Evolutionary conservation across 2,888 invertebrate genomes (phyloP).

Genomic region (Margaritifera margaritifera): DNA sequence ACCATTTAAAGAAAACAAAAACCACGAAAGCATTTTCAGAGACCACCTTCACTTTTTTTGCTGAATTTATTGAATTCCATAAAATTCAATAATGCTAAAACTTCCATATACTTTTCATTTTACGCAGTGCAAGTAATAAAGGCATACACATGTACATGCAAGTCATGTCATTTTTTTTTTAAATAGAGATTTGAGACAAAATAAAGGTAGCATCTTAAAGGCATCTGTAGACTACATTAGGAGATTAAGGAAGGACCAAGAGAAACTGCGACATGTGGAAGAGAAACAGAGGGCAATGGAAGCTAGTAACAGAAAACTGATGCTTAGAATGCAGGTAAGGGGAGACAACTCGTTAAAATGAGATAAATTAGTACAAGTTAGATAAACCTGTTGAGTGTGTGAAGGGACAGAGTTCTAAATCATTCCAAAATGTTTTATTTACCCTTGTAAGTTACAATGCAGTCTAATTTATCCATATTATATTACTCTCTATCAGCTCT

Average conservation of each 20-base stretch:
- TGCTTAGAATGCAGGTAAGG: conserved; percentile 86
- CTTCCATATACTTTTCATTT: too few species aligned
- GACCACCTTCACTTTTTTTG: too few species aligned
- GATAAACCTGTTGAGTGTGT: not conserved
- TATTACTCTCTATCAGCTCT: too few species aligned
- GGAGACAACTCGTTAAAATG: too few species aligned
- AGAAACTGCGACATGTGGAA: conserved; percentile 84
- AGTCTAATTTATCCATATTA: too few species aligned
- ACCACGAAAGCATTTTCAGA: too few species aligned
- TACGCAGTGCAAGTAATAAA: too few species aligned
- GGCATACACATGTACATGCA: too few species aligned
- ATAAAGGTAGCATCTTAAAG: conserved; percentile 93
- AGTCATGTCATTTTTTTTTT: not conserved
- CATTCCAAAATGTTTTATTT: not conserved
- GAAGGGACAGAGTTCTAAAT: not conserved
- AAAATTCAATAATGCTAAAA: too few species aligned
- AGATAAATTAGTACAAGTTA: not conserved
- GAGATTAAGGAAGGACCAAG: conserved; percentile 81
- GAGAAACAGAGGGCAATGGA: conserved; percentile 86
- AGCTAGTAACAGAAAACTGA: conserved; percentile 85
- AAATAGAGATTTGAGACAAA: conserved; percentile 73
- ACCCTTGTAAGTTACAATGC: too few species aligned
- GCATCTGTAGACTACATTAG: conserved; percentile 98
- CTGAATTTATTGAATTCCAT: too few species aligned
- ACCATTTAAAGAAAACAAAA: too few species aligned